Conservation (phyloP, 2,888 invertebrate species). For the Pseudococcus jackbeardsleyi region DNA sequence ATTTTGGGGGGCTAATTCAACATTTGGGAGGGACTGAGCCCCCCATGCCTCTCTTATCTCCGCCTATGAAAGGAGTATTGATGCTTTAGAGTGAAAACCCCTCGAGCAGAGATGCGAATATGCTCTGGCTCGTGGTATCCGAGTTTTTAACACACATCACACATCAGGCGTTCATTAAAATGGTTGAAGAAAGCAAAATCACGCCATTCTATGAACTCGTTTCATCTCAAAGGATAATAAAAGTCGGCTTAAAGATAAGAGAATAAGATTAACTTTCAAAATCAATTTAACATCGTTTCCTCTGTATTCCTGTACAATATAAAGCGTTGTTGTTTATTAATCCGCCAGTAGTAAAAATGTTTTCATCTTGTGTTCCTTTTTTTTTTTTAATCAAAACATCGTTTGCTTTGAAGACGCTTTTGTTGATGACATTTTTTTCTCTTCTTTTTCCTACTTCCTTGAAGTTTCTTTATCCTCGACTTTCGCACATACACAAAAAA, state of each 20-base stretch:
- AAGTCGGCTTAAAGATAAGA: conserved; percentile 11
- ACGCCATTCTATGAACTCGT: not conserved
- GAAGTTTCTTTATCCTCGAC: not conserved
- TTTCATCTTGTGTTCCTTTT: not conserved
- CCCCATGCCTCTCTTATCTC: too few relatives aligned
- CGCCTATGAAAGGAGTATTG: not conserved
- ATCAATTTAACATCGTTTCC: conserved; percentile 48
- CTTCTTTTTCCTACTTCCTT: not conserved
- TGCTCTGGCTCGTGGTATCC: not conserved
- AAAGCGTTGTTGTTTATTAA: conserved; percentile 28
- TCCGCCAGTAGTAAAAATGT: conserved; percentile 30
- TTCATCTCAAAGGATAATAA: conserved; percentile 31
- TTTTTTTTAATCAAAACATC: conserved; percentile 44
- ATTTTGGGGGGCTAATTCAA: too few relatives aligned
- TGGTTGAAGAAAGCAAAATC: not conserved
- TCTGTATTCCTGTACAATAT: not conserved
- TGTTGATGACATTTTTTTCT: conserved; percentile 42
- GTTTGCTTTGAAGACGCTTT: conserved; percentile 26
- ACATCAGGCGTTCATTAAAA: not conserved
- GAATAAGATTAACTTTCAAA: conserved; percentile 36
- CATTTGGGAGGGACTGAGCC: too few relatives aligned
- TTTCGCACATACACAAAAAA: not conserved
- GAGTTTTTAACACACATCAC: not conserved
- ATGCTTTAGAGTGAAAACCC: not conserved
- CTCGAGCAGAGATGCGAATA: not conserved